A percentile compares a stretch with the other conserved stretches of the same genome.
Conservation (phyloP, 2,113 vertebrate genomes). For the Myrmecobius fasciatus region DNA sequence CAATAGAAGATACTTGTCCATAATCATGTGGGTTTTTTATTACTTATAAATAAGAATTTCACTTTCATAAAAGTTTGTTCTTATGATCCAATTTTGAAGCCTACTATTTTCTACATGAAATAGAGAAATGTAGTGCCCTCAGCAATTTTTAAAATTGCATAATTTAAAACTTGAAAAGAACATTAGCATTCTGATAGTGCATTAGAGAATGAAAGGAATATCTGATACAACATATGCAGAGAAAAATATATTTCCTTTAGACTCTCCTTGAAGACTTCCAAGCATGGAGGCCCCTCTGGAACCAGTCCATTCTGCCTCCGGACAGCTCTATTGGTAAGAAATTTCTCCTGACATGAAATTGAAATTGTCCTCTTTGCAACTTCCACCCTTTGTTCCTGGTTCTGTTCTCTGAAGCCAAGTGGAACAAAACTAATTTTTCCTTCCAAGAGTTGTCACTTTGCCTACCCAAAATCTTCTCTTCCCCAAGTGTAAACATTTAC, state of each 20-base stretch:
- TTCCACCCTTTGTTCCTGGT: background rate
- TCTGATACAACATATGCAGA: background rate
- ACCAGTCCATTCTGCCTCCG: background rate
- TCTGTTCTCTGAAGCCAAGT: background rate
- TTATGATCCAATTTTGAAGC: slow-evolving; percentile 53
- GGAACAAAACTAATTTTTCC: background rate
- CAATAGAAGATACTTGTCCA: slow-evolving; percentile 62
- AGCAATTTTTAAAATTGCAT: background rate
- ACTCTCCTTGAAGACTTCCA: background rate
- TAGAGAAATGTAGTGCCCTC: slow-evolving; percentile 36
- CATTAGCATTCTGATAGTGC: background rate
- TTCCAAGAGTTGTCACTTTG: background rate
- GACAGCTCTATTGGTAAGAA: background rate
- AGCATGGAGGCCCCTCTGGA: background rate
- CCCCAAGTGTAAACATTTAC: background rate
- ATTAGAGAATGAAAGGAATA: background rate
- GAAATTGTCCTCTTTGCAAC: background rate
- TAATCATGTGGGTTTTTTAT: slow-evolving; percentile 43
- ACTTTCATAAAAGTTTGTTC: slow-evolving; percentile 56
- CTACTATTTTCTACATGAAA: slow-evolving; percentile 35
- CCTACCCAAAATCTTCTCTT: background rate
- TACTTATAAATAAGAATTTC: slow-evolving; percentile 59
- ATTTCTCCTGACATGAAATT: background rate
- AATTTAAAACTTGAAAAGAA: background rate
- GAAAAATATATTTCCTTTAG: too few relatives aligned